A percentile compares a stretch with the other conserved stretches of the same genome.
phyloP scores from a whole-genome alignment of 2,113 vertebrate genomes.

The Eidolon helvum region DNA sequence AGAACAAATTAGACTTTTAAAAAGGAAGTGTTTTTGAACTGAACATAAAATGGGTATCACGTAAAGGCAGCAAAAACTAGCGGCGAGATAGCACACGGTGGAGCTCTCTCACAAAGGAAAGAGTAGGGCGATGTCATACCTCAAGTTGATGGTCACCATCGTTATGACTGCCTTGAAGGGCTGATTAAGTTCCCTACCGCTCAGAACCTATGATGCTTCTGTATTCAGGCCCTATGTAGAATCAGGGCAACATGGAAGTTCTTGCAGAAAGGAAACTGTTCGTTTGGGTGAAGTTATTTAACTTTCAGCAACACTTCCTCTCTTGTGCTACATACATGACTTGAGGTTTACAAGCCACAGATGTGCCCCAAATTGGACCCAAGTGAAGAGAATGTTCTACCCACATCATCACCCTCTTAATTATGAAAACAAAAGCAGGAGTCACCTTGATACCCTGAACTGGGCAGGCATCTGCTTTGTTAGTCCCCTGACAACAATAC shows the following conservation, averaged over 20 bases:
- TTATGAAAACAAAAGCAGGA: neutral
- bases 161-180: neutral
- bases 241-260: neutral
- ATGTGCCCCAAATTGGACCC: neutral
- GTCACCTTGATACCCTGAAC: neutral
- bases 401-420: neutral
- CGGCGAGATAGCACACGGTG: neutral
- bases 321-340: neutral
- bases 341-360: neutral
- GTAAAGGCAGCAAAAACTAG: neutral
- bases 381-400: neutral
- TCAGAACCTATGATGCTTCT: neutral
- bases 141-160: neutral
- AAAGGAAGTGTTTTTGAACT: slow-evolving; percentile 3
- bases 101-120: neutral
- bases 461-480: neutral
- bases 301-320: neutral
- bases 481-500: neutral
- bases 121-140: neutral
- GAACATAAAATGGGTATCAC: neutral
- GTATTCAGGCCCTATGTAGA: neutral
- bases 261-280: neutral
- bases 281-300: neutral
- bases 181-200: neutral
- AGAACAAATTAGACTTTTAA: neutral